Evolutionary conservation across 2,113 vertebrate genomes (phyloP).

Genomic region (Neogale vison): DNA sequence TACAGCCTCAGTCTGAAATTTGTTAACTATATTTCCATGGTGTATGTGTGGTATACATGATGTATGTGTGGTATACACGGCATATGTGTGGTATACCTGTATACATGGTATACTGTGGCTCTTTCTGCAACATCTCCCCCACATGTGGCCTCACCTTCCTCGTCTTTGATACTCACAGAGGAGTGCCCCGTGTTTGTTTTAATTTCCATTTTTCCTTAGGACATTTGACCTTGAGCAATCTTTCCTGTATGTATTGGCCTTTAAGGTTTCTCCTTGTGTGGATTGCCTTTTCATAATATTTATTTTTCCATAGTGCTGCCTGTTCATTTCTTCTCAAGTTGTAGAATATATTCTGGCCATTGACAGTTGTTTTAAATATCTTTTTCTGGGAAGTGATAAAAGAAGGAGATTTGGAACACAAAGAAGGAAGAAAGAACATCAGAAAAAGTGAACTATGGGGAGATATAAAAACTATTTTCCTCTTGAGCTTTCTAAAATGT

Average conservation of each 20-base stretch:
- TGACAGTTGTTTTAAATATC: not conserved
- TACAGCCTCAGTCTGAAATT: not conserved
- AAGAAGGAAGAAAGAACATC: not conserved
- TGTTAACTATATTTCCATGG: not conserved
- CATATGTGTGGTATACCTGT: too few relatives aligned
- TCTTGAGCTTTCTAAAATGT: constrained; percentile 4
- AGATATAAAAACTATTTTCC: not conserved
- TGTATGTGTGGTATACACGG: too few relatives aligned
- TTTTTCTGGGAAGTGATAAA: not conserved
- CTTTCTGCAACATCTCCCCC: not conserved
- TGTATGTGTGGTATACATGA: not conserved
- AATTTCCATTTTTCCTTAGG: not conserved
- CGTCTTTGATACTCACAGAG: not conserved
- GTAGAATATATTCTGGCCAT: not conserved
- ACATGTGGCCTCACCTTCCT: not conserved
- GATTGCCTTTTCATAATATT: not conserved
- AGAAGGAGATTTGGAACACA: not conserved
- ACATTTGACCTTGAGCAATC: not conserved
- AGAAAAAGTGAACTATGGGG: not conserved
- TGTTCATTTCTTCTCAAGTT: not conserved
- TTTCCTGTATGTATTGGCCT: not conserved
- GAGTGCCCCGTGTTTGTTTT: not conserved
- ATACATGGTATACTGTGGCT: too few relatives aligned
- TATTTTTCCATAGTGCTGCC: not conserved
- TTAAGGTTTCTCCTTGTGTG: not conserved